phyloP scores from a whole-genome alignment of 2,888 invertebrate genomes.

The Pteria penguin region DNA sequence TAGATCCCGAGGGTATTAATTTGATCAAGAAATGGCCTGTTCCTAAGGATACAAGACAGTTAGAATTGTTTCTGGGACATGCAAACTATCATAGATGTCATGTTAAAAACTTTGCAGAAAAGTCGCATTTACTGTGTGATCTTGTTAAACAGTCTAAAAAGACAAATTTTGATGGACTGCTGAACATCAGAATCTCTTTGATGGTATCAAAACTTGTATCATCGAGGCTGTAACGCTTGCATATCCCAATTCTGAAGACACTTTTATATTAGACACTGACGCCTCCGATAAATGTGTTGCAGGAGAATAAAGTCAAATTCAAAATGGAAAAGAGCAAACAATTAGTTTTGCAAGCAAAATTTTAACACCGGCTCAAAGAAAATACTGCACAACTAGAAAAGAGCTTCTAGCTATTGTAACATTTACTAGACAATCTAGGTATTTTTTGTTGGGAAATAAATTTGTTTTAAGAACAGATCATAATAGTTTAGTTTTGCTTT shows the following conservation, averaged over 20 bases:
- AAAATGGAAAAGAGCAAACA: conserved; percentile 4
- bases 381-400: conserved; percentile 34
- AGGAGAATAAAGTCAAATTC: conserved; percentile 22
- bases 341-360: conserved; percentile 24
- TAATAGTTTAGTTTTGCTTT: conserved; percentile 22
- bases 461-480: conserved; percentile 36
- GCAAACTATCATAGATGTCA: conserved; percentile 44
- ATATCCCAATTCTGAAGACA: conserved; percentile 6
- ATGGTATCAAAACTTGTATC: not conserved
- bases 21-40: conserved; percentile 39
- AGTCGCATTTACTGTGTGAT: conserved; percentile 9
- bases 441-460: no score
- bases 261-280: conserved; percentile 32
- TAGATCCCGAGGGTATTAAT: conserved; percentile 16
- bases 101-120: conserved; percentile 27
- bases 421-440: no score
- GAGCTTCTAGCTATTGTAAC: conserved; percentile 34
- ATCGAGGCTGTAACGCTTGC: not conserved
- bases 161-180: conserved; percentile 14
- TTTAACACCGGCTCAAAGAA: conserved; percentile 13
- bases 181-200: conserved; percentile 13
- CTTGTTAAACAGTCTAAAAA: conserved; percentile 15
- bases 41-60: conserved; percentile 39
- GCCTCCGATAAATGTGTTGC: conserved; percentile 22
- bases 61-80: conserved; percentile 51